Evolutionary conservation across 2,797 vertebrate genomes (phyloP), one percentile per base, ranked within the genome.

Genomic region (Streptopelia turtur): DNA sequence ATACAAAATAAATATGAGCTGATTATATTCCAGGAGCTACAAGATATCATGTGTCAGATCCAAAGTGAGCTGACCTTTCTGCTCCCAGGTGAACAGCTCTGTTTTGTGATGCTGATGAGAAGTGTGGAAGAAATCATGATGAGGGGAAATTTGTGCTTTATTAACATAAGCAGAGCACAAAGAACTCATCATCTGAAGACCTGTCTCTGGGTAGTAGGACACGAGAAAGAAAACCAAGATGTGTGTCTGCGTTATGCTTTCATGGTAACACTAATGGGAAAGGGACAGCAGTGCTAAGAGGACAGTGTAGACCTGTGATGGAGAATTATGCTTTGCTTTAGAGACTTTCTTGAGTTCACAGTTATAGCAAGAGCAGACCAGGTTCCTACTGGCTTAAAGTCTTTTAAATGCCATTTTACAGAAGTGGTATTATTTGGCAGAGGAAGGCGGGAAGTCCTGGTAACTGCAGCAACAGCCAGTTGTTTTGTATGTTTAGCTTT

Each of bases 61-160:
- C 93, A 70, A 91, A 97, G 91, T 91, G 94, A 96, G 64, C 95
- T 94, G 97, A 91, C 93, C 93, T 96, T 96, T 97, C 97, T 37
- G 31, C 63, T 83, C 92, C 87, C 94, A 72, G 57, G 90, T 90
- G 83, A 95, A 92, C 92, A 95, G 85, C 59, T 94, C 75, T 89
- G 68, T 97, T 98, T 94, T 76, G 60, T 47, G 77, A 76, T 55
- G 50, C 92, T 71, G 55, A 93, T 87, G 84, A 92, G 90, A 81
- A 97, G 82, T 39, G 8, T 69, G 92, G 86, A 86, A 61, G 86
- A 96, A 97, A 97, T 90, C 66, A 85, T 39, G 87, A 92, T 90
- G 86, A 90, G 60, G 74, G 77, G 50, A 10, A 77, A 81, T 66
- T 52, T 1, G 3, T 94, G 83, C 75, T 88, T 91, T 95, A 95